Percentiles rank a stretch among this genome's conserved stretches.
phyloP scores from a whole-genome alignment of 2,113 vertebrate genomes.

The Anser cygnoides region DNA sequence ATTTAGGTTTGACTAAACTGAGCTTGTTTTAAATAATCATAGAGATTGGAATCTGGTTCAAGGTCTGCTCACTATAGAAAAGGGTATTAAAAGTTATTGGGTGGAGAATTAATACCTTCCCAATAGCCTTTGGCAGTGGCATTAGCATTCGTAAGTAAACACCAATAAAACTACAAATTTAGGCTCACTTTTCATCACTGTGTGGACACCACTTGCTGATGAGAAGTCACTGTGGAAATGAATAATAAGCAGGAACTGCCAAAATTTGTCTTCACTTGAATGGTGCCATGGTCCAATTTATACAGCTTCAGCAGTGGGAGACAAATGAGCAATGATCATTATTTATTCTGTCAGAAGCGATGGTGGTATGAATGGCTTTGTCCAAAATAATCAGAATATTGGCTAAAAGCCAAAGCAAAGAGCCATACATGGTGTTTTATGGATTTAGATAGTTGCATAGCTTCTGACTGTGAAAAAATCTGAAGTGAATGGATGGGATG shows the following conservation, averaged over 20 bases:
- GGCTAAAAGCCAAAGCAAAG: slow-evolving; percentile 25
- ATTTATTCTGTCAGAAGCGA: slow-evolving; percentile 44
- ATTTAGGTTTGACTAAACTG: background rate
- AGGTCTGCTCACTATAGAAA: background rate
- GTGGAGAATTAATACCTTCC: background rate
- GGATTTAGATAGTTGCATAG: background rate
- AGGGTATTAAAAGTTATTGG: background rate
- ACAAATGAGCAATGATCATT: slow-evolving; percentile 40
- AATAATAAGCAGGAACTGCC: slow-evolving; percentile 28
- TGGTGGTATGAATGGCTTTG: slow-evolving; percentile 17
- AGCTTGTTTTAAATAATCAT: background rate
- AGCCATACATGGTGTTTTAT: background rate
- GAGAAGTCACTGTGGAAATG: background rate
- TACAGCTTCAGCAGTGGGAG: background rate
- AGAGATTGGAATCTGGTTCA: background rate
- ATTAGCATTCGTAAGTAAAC: slow-evolving; percentile 19
- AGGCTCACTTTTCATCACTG: background rate
- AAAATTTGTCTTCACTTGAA: slow-evolving; percentile 45
- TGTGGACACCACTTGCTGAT: slow-evolving; percentile 7
- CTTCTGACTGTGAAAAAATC: background rate
- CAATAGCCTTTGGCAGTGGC: background rate
- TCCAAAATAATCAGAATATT: slow-evolving; percentile 36
- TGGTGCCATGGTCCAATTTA: slow-evolving; percentile 21
- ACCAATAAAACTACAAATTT: slow-evolving; percentile 32
- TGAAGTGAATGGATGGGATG: background rate